Percentiles rank a stretch among this genome's conserved stretches.
phyloP scores from a whole-genome alignment of 2,888 invertebrate genomes.

The Seira musarum region DNA sequence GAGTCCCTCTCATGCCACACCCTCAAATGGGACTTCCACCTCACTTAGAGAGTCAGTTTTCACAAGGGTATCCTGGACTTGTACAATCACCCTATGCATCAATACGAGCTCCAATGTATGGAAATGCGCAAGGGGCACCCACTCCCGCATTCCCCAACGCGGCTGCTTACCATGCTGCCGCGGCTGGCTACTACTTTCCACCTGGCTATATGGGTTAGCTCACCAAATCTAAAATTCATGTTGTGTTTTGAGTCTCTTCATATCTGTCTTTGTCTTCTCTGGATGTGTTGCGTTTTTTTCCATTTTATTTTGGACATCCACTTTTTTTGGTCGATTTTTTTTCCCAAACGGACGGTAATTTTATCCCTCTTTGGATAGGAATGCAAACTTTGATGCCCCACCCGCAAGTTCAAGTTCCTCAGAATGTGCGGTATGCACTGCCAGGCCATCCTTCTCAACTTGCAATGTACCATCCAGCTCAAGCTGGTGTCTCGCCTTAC shows the following conservation, averaged over 20 bases:
- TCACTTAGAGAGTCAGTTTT: slow-evolving; percentile 33
- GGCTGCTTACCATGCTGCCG: slow-evolving; percentile 57
- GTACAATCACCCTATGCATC: slow-evolving; percentile 53
- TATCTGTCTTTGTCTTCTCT: slow-evolving; percentile 13
- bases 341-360: not conserved
- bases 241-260: slow-evolving; percentile 30
- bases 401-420: slow-evolving; percentile 41
- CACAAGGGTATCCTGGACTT: slow-evolving; percentile 36
- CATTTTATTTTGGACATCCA: too few species aligned
- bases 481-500: slow-evolving; percentile 42
- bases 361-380: slow-evolving; percentile 48
- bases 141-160: slow-evolving; percentile 28
- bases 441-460: slow-evolving; percentile 33
- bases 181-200: slow-evolving; percentile 62
- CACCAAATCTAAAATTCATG: slow-evolving; percentile 3
- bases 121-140: slow-evolving; percentile 54
- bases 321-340: too few species aligned
- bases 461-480: slow-evolving; percentile 35
- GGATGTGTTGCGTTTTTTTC: slow-evolving; percentile 22
- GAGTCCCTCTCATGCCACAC: slow-evolving; percentile 48
- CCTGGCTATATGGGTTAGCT: slow-evolving; percentile 63
- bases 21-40: slow-evolving; percentile 32
- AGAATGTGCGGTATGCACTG: slow-evolving; percentile 43
- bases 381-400: slow-evolving; percentile 62
- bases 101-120: slow-evolving; percentile 45